phyloP scores from a whole-genome alignment of 2,888 invertebrate species.

The Spodoptera littoralis region DNA sequence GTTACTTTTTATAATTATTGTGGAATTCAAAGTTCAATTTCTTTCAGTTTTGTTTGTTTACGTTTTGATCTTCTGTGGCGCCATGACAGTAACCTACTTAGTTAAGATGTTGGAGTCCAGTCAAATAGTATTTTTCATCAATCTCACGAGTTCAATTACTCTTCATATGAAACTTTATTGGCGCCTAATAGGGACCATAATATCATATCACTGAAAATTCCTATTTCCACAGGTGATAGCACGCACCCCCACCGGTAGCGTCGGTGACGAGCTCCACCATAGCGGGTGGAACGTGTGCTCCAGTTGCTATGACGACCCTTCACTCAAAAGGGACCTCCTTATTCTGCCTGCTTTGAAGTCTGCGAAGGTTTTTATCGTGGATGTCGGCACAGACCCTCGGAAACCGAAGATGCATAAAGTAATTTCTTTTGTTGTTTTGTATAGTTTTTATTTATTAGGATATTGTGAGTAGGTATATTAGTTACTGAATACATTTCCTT shows the following conservation, averaged over 20 bases:
- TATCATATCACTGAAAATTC: background rate
- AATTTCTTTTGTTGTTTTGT: slow-evolving; percentile 32
- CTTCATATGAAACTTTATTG: no score
- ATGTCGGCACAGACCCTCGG: slow-evolving; percentile 92
- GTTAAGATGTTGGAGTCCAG: no score
- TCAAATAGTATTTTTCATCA: no score
- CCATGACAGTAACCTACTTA: no score
- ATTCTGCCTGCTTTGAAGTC: slow-evolving; percentile 95
- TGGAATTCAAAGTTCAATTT: no score
- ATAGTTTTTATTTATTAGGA: no score
- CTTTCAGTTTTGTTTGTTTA: no score
- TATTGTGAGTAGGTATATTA: no score
- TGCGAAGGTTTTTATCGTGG: slow-evolving; percentile 94
- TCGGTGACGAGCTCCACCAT: slow-evolving; percentile 97
- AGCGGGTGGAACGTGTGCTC: slow-evolving; percentile 99
- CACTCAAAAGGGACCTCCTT: slow-evolving; percentile 92
- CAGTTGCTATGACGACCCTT: slow-evolving; percentile 92
- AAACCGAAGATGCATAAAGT: slow-evolving; percentile 93
- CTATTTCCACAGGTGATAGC: slow-evolving; percentile 92
- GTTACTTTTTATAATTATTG: no score
- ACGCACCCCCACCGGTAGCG: slow-evolving; percentile 93
- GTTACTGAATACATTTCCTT: no score
- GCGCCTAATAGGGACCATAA: background rate
- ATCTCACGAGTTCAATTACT: no score
- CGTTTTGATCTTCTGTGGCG: no score